These are phyloP conservation scores for Hydractinia echinata DNA, from an alignment of 30 jellyfish, hydroid and myxozoan genomes.

Conservation along the genomic window DNA sequence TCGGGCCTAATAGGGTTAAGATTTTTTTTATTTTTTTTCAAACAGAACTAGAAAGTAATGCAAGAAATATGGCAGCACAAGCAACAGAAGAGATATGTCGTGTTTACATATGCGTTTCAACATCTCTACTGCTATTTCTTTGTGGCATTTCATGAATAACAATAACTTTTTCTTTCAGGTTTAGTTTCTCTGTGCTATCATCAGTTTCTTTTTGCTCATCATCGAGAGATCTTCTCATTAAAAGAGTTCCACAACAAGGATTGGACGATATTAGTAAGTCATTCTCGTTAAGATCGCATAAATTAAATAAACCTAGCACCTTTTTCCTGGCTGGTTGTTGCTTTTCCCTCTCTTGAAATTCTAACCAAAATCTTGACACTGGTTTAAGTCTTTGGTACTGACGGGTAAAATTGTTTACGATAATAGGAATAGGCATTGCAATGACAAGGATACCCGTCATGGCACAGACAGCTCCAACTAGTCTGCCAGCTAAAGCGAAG, in stretches of 20 bases:
- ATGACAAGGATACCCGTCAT: conserved; percentile 96
- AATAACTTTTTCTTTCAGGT: too few species aligned
- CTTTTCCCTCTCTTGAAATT: conserved; percentile 32
- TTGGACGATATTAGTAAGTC: neutral
- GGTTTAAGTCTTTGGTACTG: conserved; percentile 88
- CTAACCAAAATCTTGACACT: conserved; percentile 76
- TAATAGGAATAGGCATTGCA: conserved; percentile 96
- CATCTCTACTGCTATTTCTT: too few species aligned
- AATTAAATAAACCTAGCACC: conserved; percentile 8
- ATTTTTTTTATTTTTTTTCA: too few species aligned
- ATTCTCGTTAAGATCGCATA: neutral
- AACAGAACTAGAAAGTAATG: too few species aligned
- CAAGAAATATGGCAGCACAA: too few species aligned
- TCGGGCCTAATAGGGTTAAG: too few species aligned
- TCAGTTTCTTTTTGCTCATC: too few species aligned
- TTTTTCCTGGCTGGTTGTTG: neutral
- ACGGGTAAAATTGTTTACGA: conserved; percentile 85
- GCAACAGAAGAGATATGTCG: too few species aligned
- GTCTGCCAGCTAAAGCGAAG: conserved; percentile 70
- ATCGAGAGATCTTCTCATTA: too few species aligned
- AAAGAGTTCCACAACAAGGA: neutral
- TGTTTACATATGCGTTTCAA: too few species aligned
- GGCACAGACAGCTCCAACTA: conserved; percentile 97
- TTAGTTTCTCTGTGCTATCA: too few species aligned
- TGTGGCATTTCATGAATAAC: too few species aligned